A percentile compares a stretch with the other conserved stretches of the same genome.
Conservation (phyloP, 2,113 vertebrate species). For the Scomber scombrus region DNA sequence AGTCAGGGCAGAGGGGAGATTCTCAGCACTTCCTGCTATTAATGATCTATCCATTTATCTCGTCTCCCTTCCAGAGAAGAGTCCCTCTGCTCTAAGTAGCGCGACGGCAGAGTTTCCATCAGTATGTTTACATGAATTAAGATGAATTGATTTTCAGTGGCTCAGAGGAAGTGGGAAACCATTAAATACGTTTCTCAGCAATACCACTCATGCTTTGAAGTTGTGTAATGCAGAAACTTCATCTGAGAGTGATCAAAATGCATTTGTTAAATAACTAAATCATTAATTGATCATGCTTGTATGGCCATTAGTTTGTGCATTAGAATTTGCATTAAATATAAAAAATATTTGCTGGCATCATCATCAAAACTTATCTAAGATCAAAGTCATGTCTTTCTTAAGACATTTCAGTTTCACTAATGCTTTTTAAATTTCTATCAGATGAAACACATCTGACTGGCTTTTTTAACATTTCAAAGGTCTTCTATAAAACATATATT, state of each 20-base stretch:
- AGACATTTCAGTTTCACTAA: too few relatives aligned
- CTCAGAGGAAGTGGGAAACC: constrained; percentile 34
- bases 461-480: background rate
- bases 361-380: background rate
- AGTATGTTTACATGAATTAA: constrained; percentile 26
- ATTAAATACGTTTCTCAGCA: background rate
- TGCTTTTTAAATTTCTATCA: too few relatives aligned
- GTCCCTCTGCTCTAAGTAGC: constrained; percentile 8
- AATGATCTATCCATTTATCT: constrained; percentile 37
- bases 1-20: constrained; percentile 8
- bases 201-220: background rate
- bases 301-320: background rate
- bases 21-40: constrained; percentile 49
- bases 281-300: background rate
- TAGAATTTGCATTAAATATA: background rate
- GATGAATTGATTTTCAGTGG: constrained; percentile 25
- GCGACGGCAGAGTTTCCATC: constrained; percentile 5
- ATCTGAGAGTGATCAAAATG: background rate
- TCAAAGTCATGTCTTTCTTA: too few relatives aligned
- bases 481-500: background rate
- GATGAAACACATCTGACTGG: too few relatives aligned
- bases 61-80: background rate
- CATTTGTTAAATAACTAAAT: background rate
- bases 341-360: background rate
- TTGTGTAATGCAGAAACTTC: background rate